Evolutionary conservation across 2,888 invertebrate species (phyloP).

Genomic region (Napeogenes sylphis): DNA sequence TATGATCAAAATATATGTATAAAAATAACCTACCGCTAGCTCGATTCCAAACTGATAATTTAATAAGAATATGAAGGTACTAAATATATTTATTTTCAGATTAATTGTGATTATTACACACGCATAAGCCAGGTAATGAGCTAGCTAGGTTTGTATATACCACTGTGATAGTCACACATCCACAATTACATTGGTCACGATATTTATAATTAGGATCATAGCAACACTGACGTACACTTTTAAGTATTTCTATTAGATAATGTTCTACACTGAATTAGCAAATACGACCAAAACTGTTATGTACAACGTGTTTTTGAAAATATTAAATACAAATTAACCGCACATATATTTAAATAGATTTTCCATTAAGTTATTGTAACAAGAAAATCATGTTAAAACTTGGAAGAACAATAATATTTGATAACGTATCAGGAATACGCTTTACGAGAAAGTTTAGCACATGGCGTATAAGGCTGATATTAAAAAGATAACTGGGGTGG

Average conservation of each 20-base stretch:
- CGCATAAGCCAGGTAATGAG: neutral
- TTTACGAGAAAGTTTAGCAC: constrained; percentile 60
- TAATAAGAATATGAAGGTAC: neutral
- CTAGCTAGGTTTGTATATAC: neutral
- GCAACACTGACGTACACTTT: constrained; percentile 9
- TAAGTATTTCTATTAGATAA: neutral
- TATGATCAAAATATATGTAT: neutral
- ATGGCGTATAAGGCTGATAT: constrained; percentile 57
- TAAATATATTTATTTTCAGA: neutral
- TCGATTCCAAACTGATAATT: neutral
- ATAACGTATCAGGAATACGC: constrained; percentile 37
- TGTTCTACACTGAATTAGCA: neutral
- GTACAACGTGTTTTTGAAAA: constrained; percentile 17
- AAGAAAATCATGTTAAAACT: constrained; percentile 42
- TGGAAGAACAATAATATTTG: constrained; percentile 44
- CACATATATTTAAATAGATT: neutral
- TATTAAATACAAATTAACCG: too few relatives aligned
- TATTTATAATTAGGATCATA: constrained; percentile 8
- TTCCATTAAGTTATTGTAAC: constrained; percentile 27
- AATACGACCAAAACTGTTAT: neutral
- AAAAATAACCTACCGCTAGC: neutral
- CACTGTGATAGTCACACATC: constrained; percentile 11
- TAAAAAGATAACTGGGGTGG: constrained; percentile 54
- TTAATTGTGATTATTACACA: neutral
- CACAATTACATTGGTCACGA: constrained; percentile 17